phyloP scores from a whole-genome alignment of 2,888 invertebrate species.

The Nowickia ferox region DNA sequence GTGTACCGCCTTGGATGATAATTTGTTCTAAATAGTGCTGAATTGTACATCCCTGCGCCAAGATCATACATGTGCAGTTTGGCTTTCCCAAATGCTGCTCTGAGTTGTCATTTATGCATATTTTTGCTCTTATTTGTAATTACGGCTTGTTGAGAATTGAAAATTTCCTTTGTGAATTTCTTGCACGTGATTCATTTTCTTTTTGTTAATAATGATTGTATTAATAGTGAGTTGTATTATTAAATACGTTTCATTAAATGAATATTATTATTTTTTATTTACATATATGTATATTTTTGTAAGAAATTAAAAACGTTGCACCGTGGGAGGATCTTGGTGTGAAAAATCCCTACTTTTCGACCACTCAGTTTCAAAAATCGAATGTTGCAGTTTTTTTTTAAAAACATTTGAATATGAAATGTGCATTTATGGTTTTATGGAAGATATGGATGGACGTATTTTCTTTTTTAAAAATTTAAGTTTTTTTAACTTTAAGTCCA shows the following conservation, averaged over 20 bases:
- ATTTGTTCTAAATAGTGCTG: background rate
- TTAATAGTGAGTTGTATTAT: slow-evolving; percentile 31
- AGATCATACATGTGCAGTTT: slow-evolving; percentile 35
- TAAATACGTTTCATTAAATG: background rate
- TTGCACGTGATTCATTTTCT: slow-evolving; percentile 52
- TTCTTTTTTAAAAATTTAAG: too few relatives aligned
- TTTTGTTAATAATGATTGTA: slow-evolving; percentile 34
- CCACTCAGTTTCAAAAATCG: too few relatives aligned
- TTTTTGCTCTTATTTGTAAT: slow-evolving; percentile 14
- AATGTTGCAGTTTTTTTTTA: too few relatives aligned
- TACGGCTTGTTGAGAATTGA: slow-evolving; percentile 43
- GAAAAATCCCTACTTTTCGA: too few relatives aligned
- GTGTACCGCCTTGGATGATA: too few relatives aligned
- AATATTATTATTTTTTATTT: slow-evolving; percentile 19
- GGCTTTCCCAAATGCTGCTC: slow-evolving; percentile 6
- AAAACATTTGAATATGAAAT: too few relatives aligned
- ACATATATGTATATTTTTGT: too few relatives aligned
- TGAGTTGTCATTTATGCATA: slow-evolving; percentile 4
- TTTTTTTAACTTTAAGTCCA: too few relatives aligned
- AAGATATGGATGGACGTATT: too few relatives aligned
- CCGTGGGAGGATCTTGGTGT: too few relatives aligned
- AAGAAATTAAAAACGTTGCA: too few relatives aligned
- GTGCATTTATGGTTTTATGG: too few relatives aligned
- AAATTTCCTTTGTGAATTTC: slow-evolving; percentile 45
- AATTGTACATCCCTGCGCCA: background rate